These are phyloP conservation scores for Cyanoderma ruficeps DNA, from an alignment of 2,113 vertebrate species.

Conservation along the genomic window DNA sequence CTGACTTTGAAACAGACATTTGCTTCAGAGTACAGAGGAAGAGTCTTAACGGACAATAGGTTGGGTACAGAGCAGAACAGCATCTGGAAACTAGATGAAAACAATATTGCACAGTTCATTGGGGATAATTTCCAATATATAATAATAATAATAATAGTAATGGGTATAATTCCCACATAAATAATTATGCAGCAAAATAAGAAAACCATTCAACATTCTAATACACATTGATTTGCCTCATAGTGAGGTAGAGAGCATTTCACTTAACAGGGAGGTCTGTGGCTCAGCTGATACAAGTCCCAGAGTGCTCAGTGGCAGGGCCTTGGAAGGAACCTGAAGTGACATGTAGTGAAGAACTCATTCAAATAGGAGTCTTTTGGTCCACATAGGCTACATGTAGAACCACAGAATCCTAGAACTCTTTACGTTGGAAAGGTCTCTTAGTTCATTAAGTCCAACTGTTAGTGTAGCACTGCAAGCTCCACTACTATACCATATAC, in stretches of 20 bases:
- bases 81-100: not conserved
- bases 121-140: not conserved
- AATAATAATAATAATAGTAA: no score
- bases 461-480: not conserved
- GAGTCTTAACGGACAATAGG: not conserved
- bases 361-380: not conserved
- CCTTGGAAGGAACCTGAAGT: not conserved
- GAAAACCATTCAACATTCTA: not conserved
- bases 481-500: not conserved
- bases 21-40: not conserved
- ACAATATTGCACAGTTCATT: not conserved
- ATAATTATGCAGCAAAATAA: not conserved
- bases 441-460: not conserved
- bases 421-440: not conserved
- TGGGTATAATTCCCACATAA: not conserved
- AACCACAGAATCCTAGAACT: not conserved
- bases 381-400: not conserved
- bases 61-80: not conserved
- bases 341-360: not conserved
- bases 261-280: not conserved
- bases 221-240: not conserved
- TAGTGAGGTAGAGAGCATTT: not conserved
- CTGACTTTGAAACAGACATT: not conserved
- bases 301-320: not conserved
- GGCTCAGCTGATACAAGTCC: not conserved